phyloP scores from a whole-genome alignment of 2,113 vertebrate genomes.

The Zonotrichia leucophrys region DNA sequence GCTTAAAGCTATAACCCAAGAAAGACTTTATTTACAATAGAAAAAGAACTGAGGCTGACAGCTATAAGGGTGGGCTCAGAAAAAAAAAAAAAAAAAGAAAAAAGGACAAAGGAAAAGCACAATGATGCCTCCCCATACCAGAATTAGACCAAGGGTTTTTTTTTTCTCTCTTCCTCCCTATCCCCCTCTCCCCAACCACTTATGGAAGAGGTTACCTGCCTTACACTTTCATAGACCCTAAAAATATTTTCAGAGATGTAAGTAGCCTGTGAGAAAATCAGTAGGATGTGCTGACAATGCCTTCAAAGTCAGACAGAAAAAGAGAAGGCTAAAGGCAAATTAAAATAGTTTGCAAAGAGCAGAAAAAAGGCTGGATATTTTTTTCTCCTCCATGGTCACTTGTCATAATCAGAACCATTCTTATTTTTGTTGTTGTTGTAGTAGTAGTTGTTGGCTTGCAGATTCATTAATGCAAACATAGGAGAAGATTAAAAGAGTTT shows the following conservation, averaged over 20 bases:
- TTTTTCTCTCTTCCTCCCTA: neutral
- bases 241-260: conserved; percentile 61
- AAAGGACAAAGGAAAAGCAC: neutral
- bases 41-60: conserved; percentile 12
- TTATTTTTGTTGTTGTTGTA: neutral
- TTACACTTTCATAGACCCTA: conserved; percentile 33
- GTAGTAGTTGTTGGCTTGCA: neutral
- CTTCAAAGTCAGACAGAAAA: conserved; percentile 16
- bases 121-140: neutral
- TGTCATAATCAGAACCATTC: neutral
- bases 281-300: conserved; percentile 10
- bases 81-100: neutral
- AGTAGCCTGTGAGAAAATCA: conserved; percentile 45
- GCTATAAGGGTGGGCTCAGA: neutral
- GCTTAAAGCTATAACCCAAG: conserved; percentile 47
- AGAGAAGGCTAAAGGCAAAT: conserved; percentile 16
- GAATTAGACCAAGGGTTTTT: conserved; percentile 18
- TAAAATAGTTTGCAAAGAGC: neutral
- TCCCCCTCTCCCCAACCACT: neutral
- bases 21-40: conserved; percentile 59
- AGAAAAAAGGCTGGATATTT: neutral
- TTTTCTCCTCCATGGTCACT: neutral
- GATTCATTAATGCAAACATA: conserved; percentile 43
- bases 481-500: conserved; percentile 29
- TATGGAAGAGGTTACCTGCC: conserved; percentile 44